Base-by-base conservation (phyloP, 1,140 invertebrate genomes). In the Rhopalosiphum padi region DNA sequence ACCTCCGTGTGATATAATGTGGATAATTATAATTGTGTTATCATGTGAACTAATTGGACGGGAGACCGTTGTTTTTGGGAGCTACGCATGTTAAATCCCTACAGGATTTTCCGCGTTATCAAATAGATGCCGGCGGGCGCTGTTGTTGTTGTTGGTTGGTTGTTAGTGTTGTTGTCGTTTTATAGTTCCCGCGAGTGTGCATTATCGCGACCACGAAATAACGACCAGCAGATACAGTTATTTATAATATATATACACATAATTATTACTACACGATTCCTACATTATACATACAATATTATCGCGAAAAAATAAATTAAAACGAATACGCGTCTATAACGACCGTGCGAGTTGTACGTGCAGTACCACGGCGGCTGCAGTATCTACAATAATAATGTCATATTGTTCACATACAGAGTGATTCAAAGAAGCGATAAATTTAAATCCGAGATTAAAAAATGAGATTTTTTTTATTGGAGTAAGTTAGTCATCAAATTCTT, bases 281-380 rank as follows among this genome's bases (percentile, higher is more conserved):
- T 77, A 77, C 60, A n/a, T 77, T 77, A 77, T n/a, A n/a, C 15
- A 77, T 30, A 18, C 30, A 68, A 8, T n/a, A 77, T 77, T 77
- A 77, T 77, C 60, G 30, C n/a, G n/a, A n/a, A 77, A 77, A 77
- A 77, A 77, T 77, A 77, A 77, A 77, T 77, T 77, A 77, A 77
- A 77, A 77, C n/a, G 60, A 77, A 77, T 77, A 77, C 60, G 60
- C 60, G 60, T 77, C 60, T 77, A n/a, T n/a, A 77, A 77, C 60
- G 60, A 68, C 30, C 11, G 22, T 53, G 53, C 53, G 6, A n/a
- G 30, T 77, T n/a, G 60, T 77, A 77, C 60, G 60, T 77, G 60
- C 60, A 21, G 30, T 51, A 51, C 48, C 15, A 15, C n/a, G n/a
- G 60, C 18, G 60, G 60, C n/a, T n/a, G 4, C 4, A 77, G 60